Evolutionary conservation across 2,113 vertebrate genomes (phyloP).

Genomic region (Coturnix japonica): DNA sequence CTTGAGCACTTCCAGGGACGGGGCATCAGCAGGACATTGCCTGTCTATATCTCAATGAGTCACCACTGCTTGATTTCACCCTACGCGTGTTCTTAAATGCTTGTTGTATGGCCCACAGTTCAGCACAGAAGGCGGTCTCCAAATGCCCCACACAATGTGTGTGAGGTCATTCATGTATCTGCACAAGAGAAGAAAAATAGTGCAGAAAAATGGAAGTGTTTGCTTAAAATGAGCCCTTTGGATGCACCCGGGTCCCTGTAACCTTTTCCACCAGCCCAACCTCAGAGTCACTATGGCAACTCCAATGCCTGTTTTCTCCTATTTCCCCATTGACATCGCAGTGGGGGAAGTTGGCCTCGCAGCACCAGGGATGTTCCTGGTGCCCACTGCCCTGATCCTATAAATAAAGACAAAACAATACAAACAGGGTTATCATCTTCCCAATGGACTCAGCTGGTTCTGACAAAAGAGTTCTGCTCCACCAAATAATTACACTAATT

Average conservation of each 20-base stretch:
- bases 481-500: background rate
- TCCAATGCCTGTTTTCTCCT: background rate
- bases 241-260: background rate
- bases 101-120: background rate
- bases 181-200: background rate
- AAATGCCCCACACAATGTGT: background rate
- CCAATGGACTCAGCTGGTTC: background rate
- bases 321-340: accelerated
- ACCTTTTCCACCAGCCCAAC: background rate
- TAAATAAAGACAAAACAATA: background rate
- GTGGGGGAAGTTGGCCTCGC: background rate
- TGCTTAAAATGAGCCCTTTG: background rate
- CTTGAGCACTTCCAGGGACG: too few species aligned
- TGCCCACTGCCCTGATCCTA: background rate
- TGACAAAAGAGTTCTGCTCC: background rate
- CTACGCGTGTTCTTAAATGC: background rate
- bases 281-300: background rate
- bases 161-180: background rate
- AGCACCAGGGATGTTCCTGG: background rate
- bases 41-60: background rate
- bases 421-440: background rate
- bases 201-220: background rate
- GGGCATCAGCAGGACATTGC: accelerated
- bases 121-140: background rate
- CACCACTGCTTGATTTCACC: background rate